A percentile compares a stretch with the other conserved stretches of the same genome.
Conservation (phyloP, 2,113 vertebrate species). For the zebrafish (Danio rerio) region GRCz12tu NC_133200.1:14911001-14911500, state of each 20-base stretch:
- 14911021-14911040: conserved; percentile 7
- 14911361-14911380: conserved; percentile 25
- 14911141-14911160: neutral
- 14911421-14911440: conserved; percentile 11
- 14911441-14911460: conserved; percentile 31
- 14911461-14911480: conserved; percentile 15
- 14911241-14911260: conserved; percentile 41
- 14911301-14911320: conserved; percentile 57
- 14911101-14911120: neutral
- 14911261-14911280: conserved; percentile 3
- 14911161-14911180: conserved; percentile 12
- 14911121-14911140: neutral
- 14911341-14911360: conserved; percentile 29
- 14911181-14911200: conserved; percentile 25
- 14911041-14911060: conserved; percentile 12
- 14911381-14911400: conserved; percentile 38
- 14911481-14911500: neutral
- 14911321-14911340: conserved; percentile 54
- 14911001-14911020: conserved; percentile 37
- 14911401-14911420: conserved; percentile 38
- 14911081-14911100: neutral
- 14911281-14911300: conserved; percentile 33
- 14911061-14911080: conserved; percentile 21
- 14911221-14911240: conserved; percentile 17
- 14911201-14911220: conserved; percentile 26